These are phyloP conservation scores for Drosophila ambigua DNA, from an alignment of 1,140 invertebrate genomes.

Conservation along the genomic window DNA sequence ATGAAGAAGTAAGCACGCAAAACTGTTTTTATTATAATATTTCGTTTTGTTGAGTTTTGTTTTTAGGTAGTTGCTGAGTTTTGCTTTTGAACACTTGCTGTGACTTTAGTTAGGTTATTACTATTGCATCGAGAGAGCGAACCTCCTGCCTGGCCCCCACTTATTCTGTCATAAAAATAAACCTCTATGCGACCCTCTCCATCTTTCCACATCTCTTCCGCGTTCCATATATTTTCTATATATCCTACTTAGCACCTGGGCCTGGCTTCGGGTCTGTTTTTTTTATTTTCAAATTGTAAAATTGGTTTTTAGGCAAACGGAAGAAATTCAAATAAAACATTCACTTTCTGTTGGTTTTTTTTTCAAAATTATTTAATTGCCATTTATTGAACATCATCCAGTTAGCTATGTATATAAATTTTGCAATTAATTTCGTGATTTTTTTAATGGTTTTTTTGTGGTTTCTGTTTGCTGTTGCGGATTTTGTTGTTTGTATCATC, in stretches of 20 bases:
- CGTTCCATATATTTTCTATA: conserved; percentile 21
- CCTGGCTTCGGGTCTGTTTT: conserved; percentile 24
- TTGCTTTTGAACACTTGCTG: conserved; percentile 73
- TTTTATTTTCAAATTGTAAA: neutral
- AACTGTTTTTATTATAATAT: conserved; percentile 19
- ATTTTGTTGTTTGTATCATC: conserved; percentile 22
- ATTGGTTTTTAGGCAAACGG: conserved; percentile 4
- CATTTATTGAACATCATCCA: conserved; percentile 59
- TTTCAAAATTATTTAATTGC: conserved; percentile 58
- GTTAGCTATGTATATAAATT: conserved; percentile 40
- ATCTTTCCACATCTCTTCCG: conserved; percentile 1
- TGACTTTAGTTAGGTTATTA: conserved; percentile 68
- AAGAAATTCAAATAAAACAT: conserved; percentile 30
- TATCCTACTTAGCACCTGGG: conserved; percentile 65
- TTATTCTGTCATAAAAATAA: conserved; percentile 2
- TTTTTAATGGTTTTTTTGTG: conserved; percentile 17
- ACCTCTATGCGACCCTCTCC: conserved; percentile 7
- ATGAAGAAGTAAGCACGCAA: conserved; percentile 46
- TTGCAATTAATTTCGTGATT: conserved; percentile 32
- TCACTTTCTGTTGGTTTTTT: conserved; percentile 12
- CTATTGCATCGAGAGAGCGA: conserved; percentile 50
- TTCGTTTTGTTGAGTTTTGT: conserved; percentile 42
- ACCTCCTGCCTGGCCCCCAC: conserved; percentile 19
- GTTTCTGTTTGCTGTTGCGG: conserved; percentile 25
- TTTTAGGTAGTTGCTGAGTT: conserved; percentile 59